Evolutionary conservation across 2,113 vertebrate species (phyloP), one percentile per base, ranked within the genome.

Genomic region (Verasper variegatus): DNA sequence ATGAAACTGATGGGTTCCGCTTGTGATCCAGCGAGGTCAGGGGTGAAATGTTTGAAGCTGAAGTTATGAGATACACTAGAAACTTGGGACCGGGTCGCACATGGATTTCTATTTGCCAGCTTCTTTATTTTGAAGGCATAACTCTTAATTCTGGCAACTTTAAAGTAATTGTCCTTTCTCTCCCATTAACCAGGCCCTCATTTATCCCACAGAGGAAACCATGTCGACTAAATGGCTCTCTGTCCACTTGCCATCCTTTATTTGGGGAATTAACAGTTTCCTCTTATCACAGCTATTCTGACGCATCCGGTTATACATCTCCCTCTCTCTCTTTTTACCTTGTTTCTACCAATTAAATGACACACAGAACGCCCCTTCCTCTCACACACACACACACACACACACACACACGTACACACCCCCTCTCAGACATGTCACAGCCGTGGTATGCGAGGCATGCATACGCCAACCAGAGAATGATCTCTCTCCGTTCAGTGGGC

Each of bases 391-490:
- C 35, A 37, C 35, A 37, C 35, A 37, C 35, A 37, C 35, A 37
- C 35, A 37, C 35, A 37, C 35, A 37, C 35, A 37, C 35, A 49
- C 58, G 8, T 1, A 40, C 37, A 10, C 37, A 12, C 40, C 67
- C 76, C 35, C 84, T 82, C 83, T 83, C 71, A 81, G 69, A 62
- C 86, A 81, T 79, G 83, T 93, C 86, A 85, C 81, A 47, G 83
- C 81, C 31, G 4, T 86, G 92, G 91, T 86, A 94, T 94, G 92
- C 35, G 24, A 87, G 84, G 91, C 74, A 93, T 92, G 91, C 88
- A 74, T 80, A 78, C 76, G 12, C 84, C 81, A 87, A 84, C 86
- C 86, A 81, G 79, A 87, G 83, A 87, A 90, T 72, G 68, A 86
- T 86, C 90, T 87, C 72, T 80, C 83, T 87, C 85, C 58, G 81